Conservation (phyloP, 2,797 vertebrate species). For the Microcaecilia unicolor region DNA sequence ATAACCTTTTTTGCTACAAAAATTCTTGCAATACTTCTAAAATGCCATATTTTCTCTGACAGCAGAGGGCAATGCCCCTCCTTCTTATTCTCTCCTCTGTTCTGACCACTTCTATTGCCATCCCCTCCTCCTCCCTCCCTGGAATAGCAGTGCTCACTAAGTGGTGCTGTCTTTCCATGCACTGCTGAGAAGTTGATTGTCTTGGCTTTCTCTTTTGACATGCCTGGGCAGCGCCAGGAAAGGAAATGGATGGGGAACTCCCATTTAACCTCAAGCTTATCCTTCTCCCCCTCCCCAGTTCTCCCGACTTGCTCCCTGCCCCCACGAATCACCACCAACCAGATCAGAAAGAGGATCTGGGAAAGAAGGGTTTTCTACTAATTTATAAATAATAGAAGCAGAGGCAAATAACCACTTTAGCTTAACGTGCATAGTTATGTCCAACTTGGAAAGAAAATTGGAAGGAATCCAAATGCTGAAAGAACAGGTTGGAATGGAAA, state of each 20-base stretch:
- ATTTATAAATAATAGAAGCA: too few species aligned
- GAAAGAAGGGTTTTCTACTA: background rate
- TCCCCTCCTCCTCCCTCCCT: background rate
- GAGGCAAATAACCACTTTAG: too few species aligned
- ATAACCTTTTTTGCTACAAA: too few species aligned
- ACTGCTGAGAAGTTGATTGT: constrained; percentile 39
- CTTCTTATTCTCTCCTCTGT: background rate
- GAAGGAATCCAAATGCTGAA: too few species aligned
- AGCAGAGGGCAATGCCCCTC: constrained; percentile 41
- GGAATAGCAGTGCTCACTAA: background rate
- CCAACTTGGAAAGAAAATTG: too few species aligned
- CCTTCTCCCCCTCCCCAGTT: background rate
- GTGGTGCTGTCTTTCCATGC: constrained; percentile 23
- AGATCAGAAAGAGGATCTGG: background rate
- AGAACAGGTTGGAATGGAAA: too few species aligned
- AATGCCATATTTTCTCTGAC: constrained; percentile 5
- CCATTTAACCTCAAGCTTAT: constrained; percentile 30
- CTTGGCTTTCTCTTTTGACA: constrained; percentile 77
- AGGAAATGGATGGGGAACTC: constrained; percentile 86
- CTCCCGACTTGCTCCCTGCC: too few species aligned
- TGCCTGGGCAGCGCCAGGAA: constrained; percentile 89
- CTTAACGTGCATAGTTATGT: too few species aligned
- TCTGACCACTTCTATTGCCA: background rate
- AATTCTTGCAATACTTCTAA: too few species aligned
- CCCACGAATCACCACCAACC: background rate